phyloP scores from a whole-genome alignment of 92 coral and sea anemone genomes.

The Umimayanthus kanabou region DNA sequence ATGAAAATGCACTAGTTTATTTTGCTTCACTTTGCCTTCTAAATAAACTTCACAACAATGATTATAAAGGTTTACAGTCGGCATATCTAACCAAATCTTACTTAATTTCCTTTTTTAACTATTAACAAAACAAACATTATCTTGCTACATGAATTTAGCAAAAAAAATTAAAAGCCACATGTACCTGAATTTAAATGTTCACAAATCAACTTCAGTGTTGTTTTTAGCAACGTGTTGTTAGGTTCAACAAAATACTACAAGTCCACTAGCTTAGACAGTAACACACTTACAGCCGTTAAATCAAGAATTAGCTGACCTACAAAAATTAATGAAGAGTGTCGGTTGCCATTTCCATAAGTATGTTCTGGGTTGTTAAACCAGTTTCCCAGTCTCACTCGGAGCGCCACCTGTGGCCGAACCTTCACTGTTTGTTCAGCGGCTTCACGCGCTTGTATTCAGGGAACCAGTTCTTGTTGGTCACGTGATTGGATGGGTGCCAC shows the following conservation, averaged over 20 bases:
- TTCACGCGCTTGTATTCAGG: neutral
- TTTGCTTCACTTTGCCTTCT: neutral
- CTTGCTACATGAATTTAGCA: no score
- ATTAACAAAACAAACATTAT: no score
- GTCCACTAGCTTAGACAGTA: neutral
- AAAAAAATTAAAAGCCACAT: no score
- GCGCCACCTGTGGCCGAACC: slow-evolving; percentile 26
- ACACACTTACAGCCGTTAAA: neutral
- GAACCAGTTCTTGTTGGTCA: slow-evolving; percentile 47
- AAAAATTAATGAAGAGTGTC: no score
- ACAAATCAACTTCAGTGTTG: neutral
- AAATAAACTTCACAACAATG: neutral
- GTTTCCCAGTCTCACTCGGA: slow-evolving; percentile 4
- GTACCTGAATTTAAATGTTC: neutral
- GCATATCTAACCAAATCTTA: neutral
- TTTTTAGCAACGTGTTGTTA: neutral
- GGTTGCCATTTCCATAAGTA: no score
- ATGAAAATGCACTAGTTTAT: neutral
- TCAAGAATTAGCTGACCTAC: neutral
- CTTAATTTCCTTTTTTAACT: no score
- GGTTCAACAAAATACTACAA: neutral
- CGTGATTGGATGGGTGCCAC: slow-evolving; percentile 44
- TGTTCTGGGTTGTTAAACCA: no score
- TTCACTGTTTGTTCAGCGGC: neutral
- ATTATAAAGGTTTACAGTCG: neutral